Conservation (phyloP, 2,797 vertebrate genomes). For the Yasuhikotakia modesta region DNA sequence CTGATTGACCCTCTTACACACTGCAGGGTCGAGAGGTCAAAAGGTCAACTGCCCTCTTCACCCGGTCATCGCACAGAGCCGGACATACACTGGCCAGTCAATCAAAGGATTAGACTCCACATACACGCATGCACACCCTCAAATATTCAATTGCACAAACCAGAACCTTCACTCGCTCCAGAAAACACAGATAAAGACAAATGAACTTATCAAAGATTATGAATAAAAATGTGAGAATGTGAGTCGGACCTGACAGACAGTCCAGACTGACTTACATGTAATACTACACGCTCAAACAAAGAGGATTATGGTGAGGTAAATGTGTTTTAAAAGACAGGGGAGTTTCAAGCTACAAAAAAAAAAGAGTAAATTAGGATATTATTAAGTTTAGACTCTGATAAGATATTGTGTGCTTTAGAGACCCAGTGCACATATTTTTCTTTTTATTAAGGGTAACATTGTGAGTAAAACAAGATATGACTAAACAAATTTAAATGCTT, state of each 20-base stretch:
- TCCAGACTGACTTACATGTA: slow-evolving; percentile 18
- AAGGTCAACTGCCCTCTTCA: slow-evolving; percentile 91
- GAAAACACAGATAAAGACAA: slow-evolving; percentile 57
- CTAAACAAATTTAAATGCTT: neutral
- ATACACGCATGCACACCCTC: slow-evolving; percentile 45
- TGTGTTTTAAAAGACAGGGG: slow-evolving; percentile 30
- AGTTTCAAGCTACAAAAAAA: slow-evolving; percentile 9
- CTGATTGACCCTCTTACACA: slow-evolving; percentile 86
- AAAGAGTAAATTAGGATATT: slow-evolving; percentile 13
- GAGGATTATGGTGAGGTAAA: slow-evolving; percentile 43
- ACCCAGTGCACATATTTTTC: neutral
- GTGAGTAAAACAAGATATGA: neutral
- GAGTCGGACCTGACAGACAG: slow-evolving; percentile 39
- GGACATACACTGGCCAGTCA: slow-evolving; percentile 85
- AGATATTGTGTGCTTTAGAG: neutral
- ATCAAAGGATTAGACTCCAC: slow-evolving; percentile 68
- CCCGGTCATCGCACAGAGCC: slow-evolving; percentile 81
- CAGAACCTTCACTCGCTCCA: slow-evolving; percentile 56
- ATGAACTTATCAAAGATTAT: slow-evolving; percentile 59
- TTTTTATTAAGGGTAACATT: too few relatives aligned
- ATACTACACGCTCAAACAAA: slow-evolving; percentile 24
- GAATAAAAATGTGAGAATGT: slow-evolving; percentile 45
- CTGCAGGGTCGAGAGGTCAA: slow-evolving; percentile 76
- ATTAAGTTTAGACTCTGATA: slow-evolving; percentile 1
- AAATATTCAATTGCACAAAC: slow-evolving; percentile 50